A percentile compares a stretch with the other conserved stretches of the same genome.
Evolutionary conservation across 2,113 vertebrate genomes (phyloP).

Genomic region (Semicossyphus pulcher): DNA sequence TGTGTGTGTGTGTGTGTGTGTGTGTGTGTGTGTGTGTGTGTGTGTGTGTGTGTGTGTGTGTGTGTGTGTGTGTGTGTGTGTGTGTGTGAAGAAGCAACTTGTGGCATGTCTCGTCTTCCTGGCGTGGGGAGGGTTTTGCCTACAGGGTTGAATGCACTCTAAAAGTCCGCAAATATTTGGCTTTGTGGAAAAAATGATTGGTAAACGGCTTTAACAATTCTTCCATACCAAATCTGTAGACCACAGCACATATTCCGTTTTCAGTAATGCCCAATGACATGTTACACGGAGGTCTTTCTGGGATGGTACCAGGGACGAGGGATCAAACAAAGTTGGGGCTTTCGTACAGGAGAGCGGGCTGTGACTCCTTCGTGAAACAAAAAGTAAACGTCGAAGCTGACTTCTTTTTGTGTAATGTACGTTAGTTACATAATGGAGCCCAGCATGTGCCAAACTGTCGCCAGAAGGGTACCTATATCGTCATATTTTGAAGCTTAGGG

Average conservation of each 20-base stretch:
- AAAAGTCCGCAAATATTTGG: constrained; percentile 54
- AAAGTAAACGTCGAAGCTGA: too few relatives aligned
- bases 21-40: not conserved
- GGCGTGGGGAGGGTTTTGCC: constrained; percentile 33
- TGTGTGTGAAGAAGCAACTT: constrained; percentile 33
- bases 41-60: constrained; percentile 14
- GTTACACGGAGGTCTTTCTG: not conserved
- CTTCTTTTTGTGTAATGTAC: too few relatives aligned
- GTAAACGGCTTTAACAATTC: constrained; percentile 28
- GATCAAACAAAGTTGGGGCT: too few relatives aligned
- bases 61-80: not conserved
- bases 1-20: not conserved
- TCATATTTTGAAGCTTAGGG: too few relatives aligned
- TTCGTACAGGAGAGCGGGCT: too few relatives aligned
- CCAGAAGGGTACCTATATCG: too few relatives aligned
- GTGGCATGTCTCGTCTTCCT: constrained; percentile 51
- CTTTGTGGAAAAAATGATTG: constrained; percentile 59
- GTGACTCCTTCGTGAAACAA: too few relatives aligned
- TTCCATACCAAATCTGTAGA: constrained; percentile 20
- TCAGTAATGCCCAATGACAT: constrained; percentile 14
- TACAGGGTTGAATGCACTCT: constrained; percentile 49
- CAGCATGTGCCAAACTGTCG: too few relatives aligned
- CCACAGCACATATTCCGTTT: constrained; percentile 7
- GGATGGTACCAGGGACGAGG: too few relatives aligned
- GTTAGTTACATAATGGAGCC: too few relatives aligned